Percentiles rank a stretch among this genome's conserved stretches.
phyloP scores from a whole-genome alignment of 2,797 vertebrate species.

The Bufotes viridis region DNA sequence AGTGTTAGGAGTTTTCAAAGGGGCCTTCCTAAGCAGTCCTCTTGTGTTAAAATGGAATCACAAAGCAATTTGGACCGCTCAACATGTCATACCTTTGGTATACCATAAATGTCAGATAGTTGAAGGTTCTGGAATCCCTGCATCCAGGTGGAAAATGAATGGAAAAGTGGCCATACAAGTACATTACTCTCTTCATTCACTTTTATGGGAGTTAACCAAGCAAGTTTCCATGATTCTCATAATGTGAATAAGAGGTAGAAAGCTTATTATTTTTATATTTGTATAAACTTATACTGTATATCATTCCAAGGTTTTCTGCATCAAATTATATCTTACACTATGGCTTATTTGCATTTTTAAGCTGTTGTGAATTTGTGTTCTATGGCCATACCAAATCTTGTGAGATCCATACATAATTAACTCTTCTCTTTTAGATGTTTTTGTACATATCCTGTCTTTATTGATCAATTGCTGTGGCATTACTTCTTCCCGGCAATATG shows the following conservation, averaged over 20 bases:
- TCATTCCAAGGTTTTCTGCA: not conserved
- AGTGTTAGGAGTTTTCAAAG: not conserved
- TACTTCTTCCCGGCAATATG: constrained; percentile 35
- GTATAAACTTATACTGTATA: not conserved
- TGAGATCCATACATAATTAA: constrained; percentile 24
- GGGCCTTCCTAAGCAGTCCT: not conserved
- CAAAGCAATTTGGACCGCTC: too few species aligned
- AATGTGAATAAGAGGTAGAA: too few species aligned
- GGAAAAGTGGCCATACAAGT: too few species aligned
- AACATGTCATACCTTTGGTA: too few species aligned
- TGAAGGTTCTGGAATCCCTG: too few species aligned
- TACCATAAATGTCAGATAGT: too few species aligned
- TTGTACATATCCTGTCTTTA: constrained; percentile 24
- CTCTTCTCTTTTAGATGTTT: constrained; percentile 20
- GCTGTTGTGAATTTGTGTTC: not conserved
- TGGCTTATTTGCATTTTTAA: not conserved
- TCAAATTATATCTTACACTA: not conserved
- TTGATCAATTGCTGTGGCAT: constrained; percentile 39
- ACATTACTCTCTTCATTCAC: too few species aligned
- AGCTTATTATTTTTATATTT: too few species aligned
- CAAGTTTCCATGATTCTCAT: too few species aligned
- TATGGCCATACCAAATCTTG: not conserved
- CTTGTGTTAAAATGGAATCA: not conserved
- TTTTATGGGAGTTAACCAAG: too few species aligned
- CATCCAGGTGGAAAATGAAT: too few species aligned